phyloP scores from a whole-genome alignment of 2,113 vertebrate species.

The Vulpes vulpes region DNA sequence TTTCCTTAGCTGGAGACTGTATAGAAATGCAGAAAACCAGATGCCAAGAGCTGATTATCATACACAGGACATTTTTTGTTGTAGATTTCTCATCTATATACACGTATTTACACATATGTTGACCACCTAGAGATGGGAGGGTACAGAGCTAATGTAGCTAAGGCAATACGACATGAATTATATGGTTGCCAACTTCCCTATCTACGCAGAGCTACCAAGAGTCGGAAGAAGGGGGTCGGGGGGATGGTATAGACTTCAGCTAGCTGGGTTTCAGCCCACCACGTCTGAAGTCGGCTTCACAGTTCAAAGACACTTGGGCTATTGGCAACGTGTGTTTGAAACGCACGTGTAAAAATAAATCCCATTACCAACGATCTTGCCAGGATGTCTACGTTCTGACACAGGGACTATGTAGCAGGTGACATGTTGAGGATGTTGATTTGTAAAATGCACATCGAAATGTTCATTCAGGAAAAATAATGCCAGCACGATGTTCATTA shows the following conservation, averaged over 20 bases:
- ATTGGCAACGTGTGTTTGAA: neutral
- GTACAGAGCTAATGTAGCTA: neutral
- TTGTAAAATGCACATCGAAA: slow-evolving; percentile 58
- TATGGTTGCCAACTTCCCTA: neutral
- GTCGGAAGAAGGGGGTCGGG: neutral
- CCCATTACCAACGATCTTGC: slow-evolving; percentile 50
- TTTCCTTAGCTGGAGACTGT: neutral
- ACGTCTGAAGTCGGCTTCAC: neutral
- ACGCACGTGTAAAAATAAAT: neutral
- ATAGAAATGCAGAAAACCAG: neutral
- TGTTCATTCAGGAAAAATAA: slow-evolving; percentile 45
- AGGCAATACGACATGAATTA: neutral
- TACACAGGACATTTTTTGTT: neutral
- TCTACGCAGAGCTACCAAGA: neutral
- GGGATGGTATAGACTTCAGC: neutral
- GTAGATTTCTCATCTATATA: neutral
- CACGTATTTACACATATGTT: neutral
- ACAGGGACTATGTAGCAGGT: slow-evolving; percentile 18
- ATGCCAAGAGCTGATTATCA: neutral
- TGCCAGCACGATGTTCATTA: neutral
- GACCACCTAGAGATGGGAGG: neutral
- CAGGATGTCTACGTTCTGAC: neutral
- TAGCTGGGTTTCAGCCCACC: neutral
- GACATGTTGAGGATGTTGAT: neutral
- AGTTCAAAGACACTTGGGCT: slow-evolving; percentile 37